Evolutionary conservation across 2,797 vertebrate genomes (phyloP), one percentile per base, ranked within the genome.

Genomic region (Ceryle rudis): DNA sequence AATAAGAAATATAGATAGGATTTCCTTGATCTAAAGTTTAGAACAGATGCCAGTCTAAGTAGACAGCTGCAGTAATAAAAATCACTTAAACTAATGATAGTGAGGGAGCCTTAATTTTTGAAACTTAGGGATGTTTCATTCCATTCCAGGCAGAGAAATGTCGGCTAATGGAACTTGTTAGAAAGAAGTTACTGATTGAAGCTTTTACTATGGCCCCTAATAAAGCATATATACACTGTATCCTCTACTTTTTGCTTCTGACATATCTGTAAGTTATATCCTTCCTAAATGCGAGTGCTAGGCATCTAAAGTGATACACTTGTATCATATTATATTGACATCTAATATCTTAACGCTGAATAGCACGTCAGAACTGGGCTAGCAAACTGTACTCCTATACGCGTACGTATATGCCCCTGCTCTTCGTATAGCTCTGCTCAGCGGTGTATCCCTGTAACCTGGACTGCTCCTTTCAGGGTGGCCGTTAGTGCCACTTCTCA

Each of bases 371-470:
- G 73, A 57, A 52, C 4, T 29, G 33, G 81, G 42, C 52, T 54
- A 18, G 23, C n/a, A 46, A 20, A 29, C 22, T 1, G 0, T 47
- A 47, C 21, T 21, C 22, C 21, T 47, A 52, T 10, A 52, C 15
- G 5, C 26, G 4, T 51, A 14, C 9, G 9, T 33, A 3, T 60
- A 9, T 0, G 0, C 58, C n/a, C 26, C 21, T 47, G n/a, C 39
- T 62, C 18, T 52, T 84, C 0, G 0, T 5, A 2, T 0, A 46
- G 46, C 49, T 71, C 44, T 11, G 5, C n/a, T 78, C 47, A 47
- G 29, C 33, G 9, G 52, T 3, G 3, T 51, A 0, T 35, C 74
- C 41, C 42, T 91, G 64, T 49, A 39, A 1, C 33, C 51, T 25
- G 41, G 65, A 31, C 52, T 42, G 31, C 41, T 93, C 14, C 52